These are phyloP conservation scores for Desoria tigrina DNA, from an alignment of 2,888 invertebrate species.

Conservation along the genomic window DNA sequence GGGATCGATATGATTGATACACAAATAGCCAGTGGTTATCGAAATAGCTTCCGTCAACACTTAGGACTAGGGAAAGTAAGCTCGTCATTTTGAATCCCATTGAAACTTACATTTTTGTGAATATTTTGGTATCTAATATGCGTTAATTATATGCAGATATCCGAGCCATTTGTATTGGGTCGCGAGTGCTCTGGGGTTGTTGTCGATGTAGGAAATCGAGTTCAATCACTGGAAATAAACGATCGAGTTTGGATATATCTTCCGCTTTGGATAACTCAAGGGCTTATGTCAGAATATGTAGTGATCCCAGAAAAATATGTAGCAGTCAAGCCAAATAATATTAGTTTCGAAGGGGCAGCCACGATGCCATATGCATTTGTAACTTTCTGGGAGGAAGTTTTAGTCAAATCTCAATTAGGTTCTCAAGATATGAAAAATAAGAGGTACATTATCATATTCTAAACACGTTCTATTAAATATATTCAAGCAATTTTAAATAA, in stretches of 20 bases:
- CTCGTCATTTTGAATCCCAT: background rate
- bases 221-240: constrained; percentile 64
- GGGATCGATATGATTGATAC: constrained; percentile 65
- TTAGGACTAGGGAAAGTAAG: constrained; percentile 53
- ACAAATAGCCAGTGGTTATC: constrained; percentile 65
- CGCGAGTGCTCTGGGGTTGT: constrained; percentile 67
- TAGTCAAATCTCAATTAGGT: constrained; percentile 38
- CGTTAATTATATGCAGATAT: constrained; percentile 24
- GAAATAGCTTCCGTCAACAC: constrained; percentile 58
- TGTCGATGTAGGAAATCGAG: constrained; percentile 64
- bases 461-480: too few species aligned
- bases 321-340: constrained; percentile 62
- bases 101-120: too few species aligned
- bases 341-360: constrained; percentile 65
- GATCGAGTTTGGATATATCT: constrained; percentile 66
- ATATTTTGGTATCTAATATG: background rate
- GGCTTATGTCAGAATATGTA: constrained; percentile 52
- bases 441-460: constrained; percentile 37
- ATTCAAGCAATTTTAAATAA: too few species aligned
- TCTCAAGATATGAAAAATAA: constrained; percentile 48
- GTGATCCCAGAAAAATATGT: constrained; percentile 54
- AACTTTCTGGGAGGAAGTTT: constrained; percentile 58
- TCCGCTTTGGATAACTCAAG: constrained; percentile 61
- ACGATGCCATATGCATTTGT: constrained; percentile 66
- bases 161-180: constrained; percentile 63